Percentiles rank a stretch among this genome's conserved stretches.
These are phyloP conservation scores for Metacarcinus magister DNA, from an alignment of 2,888 invertebrate genomes.

Conservation along the genomic window DNA sequence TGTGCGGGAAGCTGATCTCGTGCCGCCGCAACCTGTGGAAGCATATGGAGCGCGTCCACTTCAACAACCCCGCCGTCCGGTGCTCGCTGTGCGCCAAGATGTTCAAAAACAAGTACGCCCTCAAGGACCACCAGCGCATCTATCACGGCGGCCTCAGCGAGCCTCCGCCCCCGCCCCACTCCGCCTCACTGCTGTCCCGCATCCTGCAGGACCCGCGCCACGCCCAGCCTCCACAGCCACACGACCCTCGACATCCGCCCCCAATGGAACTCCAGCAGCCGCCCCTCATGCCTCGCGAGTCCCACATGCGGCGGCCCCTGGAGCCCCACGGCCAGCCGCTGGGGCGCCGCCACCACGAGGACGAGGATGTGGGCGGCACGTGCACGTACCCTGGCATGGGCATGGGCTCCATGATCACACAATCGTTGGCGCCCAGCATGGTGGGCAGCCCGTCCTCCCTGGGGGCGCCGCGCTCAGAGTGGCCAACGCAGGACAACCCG, in stretches of 20 bases:
- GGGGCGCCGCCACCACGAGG: conserved; percentile 74
- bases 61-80: conserved; percentile 82
- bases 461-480: conserved; percentile 75
- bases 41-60: conserved; percentile 83
- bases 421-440: conserved; percentile 76
- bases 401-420: conserved; percentile 77
- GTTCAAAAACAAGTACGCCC: conserved; percentile 82
- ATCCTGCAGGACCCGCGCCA: conserved; percentile 82
- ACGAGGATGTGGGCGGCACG: conserved; percentile 78
- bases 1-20: conserved; percentile 82
- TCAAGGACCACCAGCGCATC: conserved; percentile 82
- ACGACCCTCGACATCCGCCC: conserved; percentile 69
- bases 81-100: conserved; percentile 82
- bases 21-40: conserved; percentile 82
- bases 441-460: conserved; percentile 76
- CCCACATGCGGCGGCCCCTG: conserved; percentile 78
- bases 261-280: conserved; percentile 73
- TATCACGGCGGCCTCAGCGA: conserved; percentile 82
- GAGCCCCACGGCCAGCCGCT: conserved; percentile 59
- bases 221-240: conserved; percentile 71
- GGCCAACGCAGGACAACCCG: conserved; percentile 78
- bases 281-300: conserved; percentile 73
- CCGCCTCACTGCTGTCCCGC: conserved; percentile 80
- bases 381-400: conserved; percentile 77
- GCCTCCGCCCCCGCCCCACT: conserved; percentile 79